Base-by-base conservation (phyloP, 1,140 invertebrate genomes). In the Brachionus rotundiformis region DNA sequence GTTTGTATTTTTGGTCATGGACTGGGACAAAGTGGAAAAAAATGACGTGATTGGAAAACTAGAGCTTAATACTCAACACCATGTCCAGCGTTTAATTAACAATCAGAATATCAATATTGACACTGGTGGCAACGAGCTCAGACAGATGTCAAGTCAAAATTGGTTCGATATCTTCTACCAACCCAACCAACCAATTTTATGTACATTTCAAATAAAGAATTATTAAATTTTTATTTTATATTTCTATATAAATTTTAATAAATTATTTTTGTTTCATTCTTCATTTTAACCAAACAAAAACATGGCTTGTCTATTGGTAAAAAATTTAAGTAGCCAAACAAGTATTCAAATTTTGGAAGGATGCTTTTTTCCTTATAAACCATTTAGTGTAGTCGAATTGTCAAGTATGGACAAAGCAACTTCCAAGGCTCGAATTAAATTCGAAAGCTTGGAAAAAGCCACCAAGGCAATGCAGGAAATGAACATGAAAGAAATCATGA, bases 11-110 rank as follows among this genome's bases (percentile, higher is more conserved):
- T 91, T 96, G 84, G 91, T 98, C 65, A 90, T 98, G 2, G 96
- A 98, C 87, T 98, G 95, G 94, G 95, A 98, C 89, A 90, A 95
- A 82, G 94, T 98, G 85, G 98, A 95, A 80, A 98, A 97, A 89
- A 98, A 98, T 87, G 96, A 98, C 91, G 94, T 98, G 44, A 96
- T 98, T 85, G 96, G 96, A 76, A 91, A 94, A 83, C 89, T 98
- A 84, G 94, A 97, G 86, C 90, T 98, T 63, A 95, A 95, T 54
- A 88, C 91, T 33, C 76, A 79, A 11, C 76, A 59, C 36, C 76
- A 63, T 33, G 6, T 59, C 3, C 31, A 79, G 47, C 31, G 47
- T 10, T 11, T 73, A 25, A 41, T 73, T 1, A 73, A 25, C 7
- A 25, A 41, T 8, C 68, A 73, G 6, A 73, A 11, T 11, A 25